Evolutionary conservation across 2,888 invertebrate genomes (phyloP), one percentile per base, ranked within the genome.

Genomic region (Chaitophorus viminalis): DNA sequence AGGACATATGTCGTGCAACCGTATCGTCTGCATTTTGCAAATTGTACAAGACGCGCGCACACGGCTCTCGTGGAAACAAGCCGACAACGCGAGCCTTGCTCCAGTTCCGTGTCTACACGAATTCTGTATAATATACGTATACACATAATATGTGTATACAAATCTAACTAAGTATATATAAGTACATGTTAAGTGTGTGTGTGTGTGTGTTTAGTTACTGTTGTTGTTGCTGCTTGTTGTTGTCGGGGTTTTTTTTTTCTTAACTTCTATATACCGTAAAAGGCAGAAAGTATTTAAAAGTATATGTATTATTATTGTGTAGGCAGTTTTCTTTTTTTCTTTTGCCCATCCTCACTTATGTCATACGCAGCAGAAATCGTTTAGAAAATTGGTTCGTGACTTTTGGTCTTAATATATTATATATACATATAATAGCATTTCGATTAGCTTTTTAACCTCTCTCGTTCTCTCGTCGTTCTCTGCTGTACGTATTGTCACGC

Each of bases 341-440:
- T 46, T 46, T 33, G 85, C 68, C 70, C 85, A 72, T 79, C 68
- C 52, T 79, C 79, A 29, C 36, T 31, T 29, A 39, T 74, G 33
- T 74, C 33, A 25, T 14, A 70, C 68, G 18, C 39, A 1, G 54
- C 52, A 68, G 86, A 60, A 86, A 86, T 86, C 86, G 86, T 86
- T 86, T 86, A 72, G 86, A 86, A 86, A 86, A 86, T 86, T 86
- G 86, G 78, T 78, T 86, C 86, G 86, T 86, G 86, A 86, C 86
- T 86, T 86, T 86, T 79, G 70, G 72, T 86, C 78, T 86, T 72
- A 68, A 70, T 68, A 68, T n/a, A n/a, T n/a, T n/a, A n/a, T n/a
- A n/a, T 39, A 39, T 84, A 84, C 54, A 33, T 70, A 70, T 46
- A 82, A 46, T 72, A 70, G 77, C 70, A 65, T 84, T 84, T 77